phyloP scores from a whole-genome alignment of 2,888 invertebrate species.

The Drosophila mettleri region DNA sequence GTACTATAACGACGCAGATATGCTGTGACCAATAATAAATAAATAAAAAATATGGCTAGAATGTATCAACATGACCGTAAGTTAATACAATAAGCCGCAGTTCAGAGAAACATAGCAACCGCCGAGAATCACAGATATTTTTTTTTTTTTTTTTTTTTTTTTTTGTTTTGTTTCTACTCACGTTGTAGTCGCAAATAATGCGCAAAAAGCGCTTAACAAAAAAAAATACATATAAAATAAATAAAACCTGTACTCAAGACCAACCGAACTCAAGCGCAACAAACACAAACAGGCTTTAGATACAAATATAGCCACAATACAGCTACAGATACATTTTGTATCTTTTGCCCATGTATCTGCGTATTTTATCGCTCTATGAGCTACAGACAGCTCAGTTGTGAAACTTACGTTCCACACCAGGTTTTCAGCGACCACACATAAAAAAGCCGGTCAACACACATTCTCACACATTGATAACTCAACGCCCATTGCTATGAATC shows the following conservation, averaged over 20 bases:
- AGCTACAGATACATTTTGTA: slow-evolving; percentile 10
- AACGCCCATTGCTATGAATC: slow-evolving; percentile 46
- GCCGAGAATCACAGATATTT: slow-evolving; percentile 52
- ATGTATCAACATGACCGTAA: slow-evolving; percentile 56
- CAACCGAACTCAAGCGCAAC: slow-evolving; percentile 63
- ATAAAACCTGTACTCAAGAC: slow-evolving; percentile 69
- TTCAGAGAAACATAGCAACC: slow-evolving; percentile 28
- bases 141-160: slow-evolving; percentile 2
- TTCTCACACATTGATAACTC: slow-evolving; percentile 30
- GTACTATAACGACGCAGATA: slow-evolving; percentile 60
- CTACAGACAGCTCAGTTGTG: slow-evolving; percentile 47
- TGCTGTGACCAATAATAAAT: slow-evolving; percentile 43
- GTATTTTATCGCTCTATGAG: slow-evolving; percentile 56
- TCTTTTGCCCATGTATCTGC: slow-evolving; percentile 25
- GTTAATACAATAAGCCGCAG: slow-evolving; percentile 65
- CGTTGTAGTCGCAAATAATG: slow-evolving; percentile 56
- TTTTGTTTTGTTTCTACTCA: slow-evolving; percentile 14
- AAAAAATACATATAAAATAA: slow-evolving; percentile 13
- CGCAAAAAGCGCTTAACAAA: slow-evolving; percentile 62
- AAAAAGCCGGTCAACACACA: slow-evolving; percentile 39
- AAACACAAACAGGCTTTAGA: slow-evolving; percentile 24
- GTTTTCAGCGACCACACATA: slow-evolving; percentile 41
- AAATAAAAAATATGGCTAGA: slow-evolving; percentile 63
- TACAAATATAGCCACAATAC: slow-evolving; percentile 15
- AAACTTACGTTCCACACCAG: slow-evolving; percentile 74